These are phyloP conservation scores for Eriosoma lanigerum DNA, from an alignment of 1,140 invertebrate species.

Conservation along the genomic window DNA sequence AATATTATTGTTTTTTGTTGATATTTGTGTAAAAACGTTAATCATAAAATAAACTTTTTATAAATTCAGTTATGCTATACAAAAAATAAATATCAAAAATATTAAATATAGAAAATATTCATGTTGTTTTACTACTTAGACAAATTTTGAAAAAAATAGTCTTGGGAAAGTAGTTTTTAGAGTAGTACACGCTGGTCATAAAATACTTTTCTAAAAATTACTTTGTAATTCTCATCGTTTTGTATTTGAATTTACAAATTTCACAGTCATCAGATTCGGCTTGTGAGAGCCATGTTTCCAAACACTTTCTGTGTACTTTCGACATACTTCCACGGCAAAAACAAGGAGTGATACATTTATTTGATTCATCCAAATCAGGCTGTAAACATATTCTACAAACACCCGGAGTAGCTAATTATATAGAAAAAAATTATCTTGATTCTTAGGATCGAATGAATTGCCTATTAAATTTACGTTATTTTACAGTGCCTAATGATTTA, in stretches of 20 bases:
- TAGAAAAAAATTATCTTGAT: not conserved
- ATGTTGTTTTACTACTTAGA: too few relatives aligned
- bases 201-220: too few relatives aligned
- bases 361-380: constrained; percentile 56
- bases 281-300: constrained; percentile 66
- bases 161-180: too few relatives aligned
- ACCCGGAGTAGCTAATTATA: not conserved
- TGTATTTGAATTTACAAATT: constrained; percentile 63
- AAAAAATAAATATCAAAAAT: too few relatives aligned
- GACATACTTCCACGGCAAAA: constrained; percentile 63
- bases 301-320: constrained; percentile 62
- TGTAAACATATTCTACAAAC: constrained; percentile 41
- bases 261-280: constrained; percentile 64
- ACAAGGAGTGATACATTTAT: constrained; percentile 64
- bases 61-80: too few relatives aligned
- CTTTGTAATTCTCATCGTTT: constrained; percentile 56
- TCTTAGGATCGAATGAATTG: not conserved
- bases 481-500: not conserved
- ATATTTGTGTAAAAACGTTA: too few relatives aligned
- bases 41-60: too few relatives aligned
- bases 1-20: not conserved
- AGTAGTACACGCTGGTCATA: too few relatives aligned
- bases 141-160: too few relatives aligned
- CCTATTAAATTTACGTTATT: not conserved
- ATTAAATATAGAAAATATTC: too few relatives aligned